Evolutionary conservation across 2,113 vertebrate genomes (phyloP), one percentile per base, ranked within the genome.

Genomic region (Tetrao urogallus): DNA sequence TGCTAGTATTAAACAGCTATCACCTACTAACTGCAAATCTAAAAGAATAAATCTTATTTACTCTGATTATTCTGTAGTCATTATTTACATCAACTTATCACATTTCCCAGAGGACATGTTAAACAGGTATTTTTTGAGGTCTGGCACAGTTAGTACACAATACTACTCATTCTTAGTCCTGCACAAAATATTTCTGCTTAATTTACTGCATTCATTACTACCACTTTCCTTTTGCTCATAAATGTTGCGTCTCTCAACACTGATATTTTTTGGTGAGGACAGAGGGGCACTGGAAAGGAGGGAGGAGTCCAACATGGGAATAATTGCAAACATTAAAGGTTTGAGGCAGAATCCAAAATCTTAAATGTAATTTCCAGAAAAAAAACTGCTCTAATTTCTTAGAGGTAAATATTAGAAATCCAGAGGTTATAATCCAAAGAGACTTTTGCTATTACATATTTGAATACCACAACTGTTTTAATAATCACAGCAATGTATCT

Each of bases 61-160:
- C 47, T 66, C 50, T 82, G 89, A 77, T 82, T 88, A 71, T 82
- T 82, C 89, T 69, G 48, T 25, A 86, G 66, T 82, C 77, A 52
- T 79, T 95, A 38, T 90, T 96, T 93, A 93, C 43, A 82, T n/a
- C 67, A 77, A 73, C 60, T 81, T 79, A 73, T 28, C 64, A 12
- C 34, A 25, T 91, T 92, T 95, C 91, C 88, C 88, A 86, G 65
- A 74, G 79, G 94, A 75, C 65, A 74, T 6, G 2, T 94, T 80
- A 94, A 93, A 74, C n/a, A 57, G 75, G 64, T 81, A 88, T 88
- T 93, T 92, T 92, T 88, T 89, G 78, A 81, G 64, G 79, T 92
- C 87, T 94, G 91, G 79, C 75, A 80, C 60, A 88, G 72, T 86
- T 25, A 65, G 32, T 27, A 75, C 63, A 94, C 90, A 94, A 92